Base-by-base conservation (phyloP, 2,113 vertebrate species). In the Poeciliopsis prolifica region DNA sequence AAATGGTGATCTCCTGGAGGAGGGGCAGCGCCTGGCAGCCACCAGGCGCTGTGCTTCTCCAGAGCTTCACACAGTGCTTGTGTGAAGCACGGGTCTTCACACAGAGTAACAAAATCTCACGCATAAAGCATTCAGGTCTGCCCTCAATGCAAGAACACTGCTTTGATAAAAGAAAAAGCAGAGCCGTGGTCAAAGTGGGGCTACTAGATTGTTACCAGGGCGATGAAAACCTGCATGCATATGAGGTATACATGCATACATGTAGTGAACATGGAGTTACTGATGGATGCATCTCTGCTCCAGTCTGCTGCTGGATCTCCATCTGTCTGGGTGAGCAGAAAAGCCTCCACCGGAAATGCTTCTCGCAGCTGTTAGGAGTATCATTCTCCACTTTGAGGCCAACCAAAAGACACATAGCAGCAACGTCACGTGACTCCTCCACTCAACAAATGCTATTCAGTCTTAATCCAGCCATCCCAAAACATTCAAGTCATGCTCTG, bases 281-380 rank as follows among this genome's bases (percentile, higher is more conserved):
- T 67, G 1, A 76, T 80, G 14, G 13, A 78, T 78, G 69, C 77
- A 66, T 80, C 79, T 40, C 64, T 70, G 74, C 82, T 66, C 33
- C 58, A 71, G 70, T 74, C 72, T 72, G 67, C 60, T 80, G 51
- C 78, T 78, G 79, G 87, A 86, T 83, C 67, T 90, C 70, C 37
- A 60, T 80, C 81, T 75, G 82, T 77, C 84, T 74, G 61, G 74
- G 78, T 66, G 76, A 85, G 78, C 75, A 91, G 86, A 88, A 88
- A 90, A 85, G 40, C 78, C 86, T 86, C 67, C 33, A 79, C 88
- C 88, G 90, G 93, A 94, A 93, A 94, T 93, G 92, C 91, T 93
- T 94, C 89, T 81, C 54, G 87, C 93, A 94, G 93, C 93, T 94
- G 93, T 91, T 93, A 90, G 88, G 88, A 93, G 91, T 82, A 94